Percentiles rank a stretch among this genome's conserved stretches.
phyloP scores from a whole-genome alignment of 2,797 vertebrate species.

The Channallabes apus region DNA sequence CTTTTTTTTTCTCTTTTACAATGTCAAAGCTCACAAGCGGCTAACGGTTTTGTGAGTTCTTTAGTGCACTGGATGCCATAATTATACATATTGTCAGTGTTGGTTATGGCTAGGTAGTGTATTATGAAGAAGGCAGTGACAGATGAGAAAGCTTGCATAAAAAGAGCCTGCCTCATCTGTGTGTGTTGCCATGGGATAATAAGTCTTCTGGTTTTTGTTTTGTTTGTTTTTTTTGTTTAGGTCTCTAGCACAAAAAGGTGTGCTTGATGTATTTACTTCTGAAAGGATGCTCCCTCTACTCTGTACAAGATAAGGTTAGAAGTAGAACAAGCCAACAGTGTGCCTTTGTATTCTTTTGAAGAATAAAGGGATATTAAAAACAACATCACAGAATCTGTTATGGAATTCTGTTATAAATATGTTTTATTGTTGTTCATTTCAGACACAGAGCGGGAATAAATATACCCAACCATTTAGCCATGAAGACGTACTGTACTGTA shows the following conservation, averaged over 20 bases:
- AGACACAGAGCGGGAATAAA: background rate
- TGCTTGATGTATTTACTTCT: slow-evolving; percentile 2
- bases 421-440: background rate
- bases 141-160: slow-evolving; percentile 30
- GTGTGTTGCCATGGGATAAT: slow-evolving; percentile 14
- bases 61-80: slow-evolving; percentile 34
- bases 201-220: background rate
- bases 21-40: slow-evolving; percentile 36
- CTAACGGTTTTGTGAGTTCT: slow-evolving; percentile 41
- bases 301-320: background rate
- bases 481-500: background rate
- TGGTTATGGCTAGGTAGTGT: slow-evolving; percentile 40
- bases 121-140: slow-evolving; percentile 34
- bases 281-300: background rate
- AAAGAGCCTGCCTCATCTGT: slow-evolving; percentile 22
- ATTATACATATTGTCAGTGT: slow-evolving; percentile 44
- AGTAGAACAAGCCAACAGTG: background rate
- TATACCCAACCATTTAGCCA: background rate
- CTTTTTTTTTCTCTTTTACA: background rate
- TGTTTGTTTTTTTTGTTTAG: slow-evolving; percentile 21
- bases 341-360: background rate
- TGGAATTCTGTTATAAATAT: background rate
- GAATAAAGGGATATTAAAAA: background rate
- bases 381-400: background rate
- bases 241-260: background rate